These are phyloP conservation scores for Manis pentadactyla DNA, from an alignment of 2,797 vertebrate genomes.

Conservation along the genomic window DNA sequence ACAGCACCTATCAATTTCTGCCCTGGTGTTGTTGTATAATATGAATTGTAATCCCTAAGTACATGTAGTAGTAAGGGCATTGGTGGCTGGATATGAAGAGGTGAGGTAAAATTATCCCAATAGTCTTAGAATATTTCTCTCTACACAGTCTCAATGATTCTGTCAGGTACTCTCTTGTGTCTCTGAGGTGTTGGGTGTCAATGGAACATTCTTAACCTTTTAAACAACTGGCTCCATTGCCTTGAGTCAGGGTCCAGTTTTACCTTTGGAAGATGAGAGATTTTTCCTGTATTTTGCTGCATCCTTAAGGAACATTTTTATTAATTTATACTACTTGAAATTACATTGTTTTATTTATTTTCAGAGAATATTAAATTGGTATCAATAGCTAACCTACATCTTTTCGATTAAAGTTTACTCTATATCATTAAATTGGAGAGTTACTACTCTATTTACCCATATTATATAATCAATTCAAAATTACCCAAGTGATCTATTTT, in stretches of 20 bases:
- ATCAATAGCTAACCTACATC: neutral
- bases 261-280: neutral
- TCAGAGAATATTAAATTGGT: neutral
- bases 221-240: neutral
- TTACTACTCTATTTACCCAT: neutral
- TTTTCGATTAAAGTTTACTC: constrained; percentile 23
- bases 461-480: neutral
- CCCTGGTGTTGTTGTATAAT: neutral
- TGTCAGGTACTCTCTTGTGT: neutral
- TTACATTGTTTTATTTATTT: neutral
- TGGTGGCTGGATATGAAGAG: neutral
- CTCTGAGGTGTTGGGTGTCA: neutral
- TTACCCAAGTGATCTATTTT: neutral
- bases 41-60: neutral
- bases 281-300: neutral
- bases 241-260: neutral
- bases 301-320: neutral
- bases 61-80: neutral
- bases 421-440: neutral
- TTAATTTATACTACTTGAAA: neutral
- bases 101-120: neutral
- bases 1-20: neutral
- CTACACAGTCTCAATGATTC: neutral
- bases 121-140: neutral
- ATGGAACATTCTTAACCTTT: neutral